Conservation (phyloP, 1,140 invertebrate species). For the Drosophila teissieri region DNA sequence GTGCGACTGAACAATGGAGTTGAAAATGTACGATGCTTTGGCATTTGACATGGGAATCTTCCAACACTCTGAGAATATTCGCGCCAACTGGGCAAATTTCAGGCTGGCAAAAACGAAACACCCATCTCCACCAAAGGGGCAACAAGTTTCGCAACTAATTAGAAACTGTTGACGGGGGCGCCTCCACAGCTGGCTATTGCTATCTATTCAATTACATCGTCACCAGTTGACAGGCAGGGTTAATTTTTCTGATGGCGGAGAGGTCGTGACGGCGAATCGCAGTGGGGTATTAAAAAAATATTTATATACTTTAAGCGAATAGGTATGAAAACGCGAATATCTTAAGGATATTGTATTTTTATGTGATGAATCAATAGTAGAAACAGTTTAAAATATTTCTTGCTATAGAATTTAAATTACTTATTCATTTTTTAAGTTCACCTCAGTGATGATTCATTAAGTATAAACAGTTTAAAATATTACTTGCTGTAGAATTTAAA, state of each 20-base stretch:
- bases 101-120: constrained; percentile 12
- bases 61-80: constrained; percentile 47
- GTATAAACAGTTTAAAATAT: no score
- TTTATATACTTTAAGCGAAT: no score
- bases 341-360: rapidly evolving
- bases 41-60: constrained; percentile 65
- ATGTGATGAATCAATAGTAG: no score
- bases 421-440: neutral
- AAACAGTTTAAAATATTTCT: no score
- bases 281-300: neutral
- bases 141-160: constrained; percentile 61
- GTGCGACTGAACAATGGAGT: constrained; percentile 46
- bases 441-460: no score
- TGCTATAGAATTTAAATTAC: no score
- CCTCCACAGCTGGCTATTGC: constrained; percentile 13
- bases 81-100: constrained; percentile 34
- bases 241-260: constrained; percentile 7
- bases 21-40: constrained; percentile 35
- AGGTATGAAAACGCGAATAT: no score
- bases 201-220: constrained; percentile 61
- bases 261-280: constrained; percentile 6
- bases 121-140: constrained; percentile 6
- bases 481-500: no score
- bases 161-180: constrained; percentile 54
- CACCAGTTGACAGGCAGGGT: constrained; percentile 7